Conservation (phyloP, 2,113 vertebrate genomes). For the Etheostoma spectabile region DNA sequence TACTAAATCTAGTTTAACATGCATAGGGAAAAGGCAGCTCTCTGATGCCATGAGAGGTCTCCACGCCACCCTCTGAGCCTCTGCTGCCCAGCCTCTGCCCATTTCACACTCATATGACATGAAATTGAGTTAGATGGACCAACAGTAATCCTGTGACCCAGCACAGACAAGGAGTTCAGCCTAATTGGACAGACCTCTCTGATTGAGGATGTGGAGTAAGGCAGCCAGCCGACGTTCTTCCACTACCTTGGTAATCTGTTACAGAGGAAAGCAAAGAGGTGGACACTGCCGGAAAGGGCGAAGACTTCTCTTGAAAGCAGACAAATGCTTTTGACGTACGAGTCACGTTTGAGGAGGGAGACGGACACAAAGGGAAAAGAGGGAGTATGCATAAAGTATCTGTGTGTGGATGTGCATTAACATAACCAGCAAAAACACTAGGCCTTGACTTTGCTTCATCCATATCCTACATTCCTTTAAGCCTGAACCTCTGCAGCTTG, state of each 20-base stretch:
- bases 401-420: constrained; percentile 6
- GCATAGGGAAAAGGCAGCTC: constrained; percentile 44
- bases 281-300: constrained; percentile 20
- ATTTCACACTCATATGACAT: constrained; percentile 57
- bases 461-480: constrained; percentile 37
- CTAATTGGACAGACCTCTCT: constrained; percentile 75
- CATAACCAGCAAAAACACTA: neutral
- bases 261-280: constrained; percentile 43
- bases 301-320: constrained; percentile 32
- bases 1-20: constrained; percentile 55
- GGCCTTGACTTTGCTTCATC: constrained; percentile 27
- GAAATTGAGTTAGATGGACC: constrained; percentile 46
- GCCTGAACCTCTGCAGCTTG: constrained; percentile 42
- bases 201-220: constrained; percentile 50
- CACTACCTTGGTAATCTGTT: constrained; percentile 28
- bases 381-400: neutral
- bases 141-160: constrained; percentile 33
- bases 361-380: neutral
- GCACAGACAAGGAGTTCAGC: constrained; percentile 67
- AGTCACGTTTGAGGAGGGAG: constrained; percentile 14
- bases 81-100: constrained; percentile 40
- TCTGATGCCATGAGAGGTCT: constrained; percentile 54
- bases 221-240: constrained; percentile 32
- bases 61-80: constrained; percentile 40
- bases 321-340: constrained; percentile 28